Evolutionary conservation across 2,113 vertebrate species (phyloP).

Genomic region (Amblyornis subalaris): DNA sequence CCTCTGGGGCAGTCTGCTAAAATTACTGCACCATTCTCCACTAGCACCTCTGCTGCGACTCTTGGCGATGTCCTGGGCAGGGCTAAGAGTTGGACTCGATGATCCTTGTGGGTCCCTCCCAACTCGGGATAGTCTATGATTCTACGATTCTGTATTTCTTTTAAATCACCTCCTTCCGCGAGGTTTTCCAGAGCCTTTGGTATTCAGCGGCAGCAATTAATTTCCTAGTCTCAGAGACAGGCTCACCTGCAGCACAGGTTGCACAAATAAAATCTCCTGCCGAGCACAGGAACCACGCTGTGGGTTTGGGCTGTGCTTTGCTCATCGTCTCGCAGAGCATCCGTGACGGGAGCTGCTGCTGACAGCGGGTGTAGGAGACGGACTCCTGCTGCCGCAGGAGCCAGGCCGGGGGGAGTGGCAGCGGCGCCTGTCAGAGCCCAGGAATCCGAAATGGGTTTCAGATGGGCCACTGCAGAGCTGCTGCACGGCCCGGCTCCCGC

Average conservation of each 20-base stretch:
- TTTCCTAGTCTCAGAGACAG: background rate
- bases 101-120: background rate
- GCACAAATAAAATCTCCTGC: background rate
- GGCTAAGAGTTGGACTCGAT: rapidly evolving
- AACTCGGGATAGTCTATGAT: background rate
- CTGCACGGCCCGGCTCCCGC: background rate
- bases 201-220: background rate
- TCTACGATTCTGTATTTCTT: background rate
- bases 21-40: background rate
- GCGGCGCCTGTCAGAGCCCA: background rate
- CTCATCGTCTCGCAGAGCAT: background rate
- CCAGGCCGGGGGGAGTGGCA: background rate
- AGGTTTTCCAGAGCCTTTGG: background rate
- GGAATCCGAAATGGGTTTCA: background rate
- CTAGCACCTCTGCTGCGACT: background rate
- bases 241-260: background rate
- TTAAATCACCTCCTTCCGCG: background rate
- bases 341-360: background rate
- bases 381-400: background rate
- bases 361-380: background rate
- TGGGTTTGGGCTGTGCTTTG: background rate
- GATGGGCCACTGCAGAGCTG: background rate
- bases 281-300: rapidly evolving
- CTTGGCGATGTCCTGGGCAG: background rate
- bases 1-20: background rate